phyloP scores from a whole-genome alignment of 2,113 vertebrate species.

The Ammodramus savannarum region DNA sequence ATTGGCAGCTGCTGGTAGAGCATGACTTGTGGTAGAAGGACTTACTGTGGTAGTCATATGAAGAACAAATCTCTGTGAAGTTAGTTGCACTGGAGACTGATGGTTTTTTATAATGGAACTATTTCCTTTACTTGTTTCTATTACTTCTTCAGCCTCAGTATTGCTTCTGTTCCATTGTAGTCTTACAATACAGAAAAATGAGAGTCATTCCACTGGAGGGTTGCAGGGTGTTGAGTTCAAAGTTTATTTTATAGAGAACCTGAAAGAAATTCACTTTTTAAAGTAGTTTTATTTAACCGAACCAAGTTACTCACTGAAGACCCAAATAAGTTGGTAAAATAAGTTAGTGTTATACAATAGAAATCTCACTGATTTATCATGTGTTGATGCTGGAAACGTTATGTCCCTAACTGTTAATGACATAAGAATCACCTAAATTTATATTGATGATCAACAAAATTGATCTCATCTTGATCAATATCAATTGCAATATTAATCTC shows the following conservation, averaged over 20 bases:
- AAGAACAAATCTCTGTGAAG: background rate
- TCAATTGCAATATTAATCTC: background rate
- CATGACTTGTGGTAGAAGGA: background rate
- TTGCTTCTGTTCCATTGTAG: background rate
- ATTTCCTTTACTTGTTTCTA: background rate
- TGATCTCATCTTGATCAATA: background rate
- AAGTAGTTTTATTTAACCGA: background rate
- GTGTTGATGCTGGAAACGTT: background rate
- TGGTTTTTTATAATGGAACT: background rate
- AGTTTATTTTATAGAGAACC: background rate
- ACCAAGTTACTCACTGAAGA: background rate
- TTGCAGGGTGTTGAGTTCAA: slow-evolving; percentile 21
- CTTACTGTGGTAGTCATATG: background rate
- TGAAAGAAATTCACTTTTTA: slow-evolving; percentile 27
- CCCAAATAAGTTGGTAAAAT: background rate
- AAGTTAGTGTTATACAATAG: background rate
- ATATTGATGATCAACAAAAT: background rate
- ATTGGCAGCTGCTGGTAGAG: background rate
- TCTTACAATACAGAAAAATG: slow-evolving; percentile 15
- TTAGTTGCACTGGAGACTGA: background rate
- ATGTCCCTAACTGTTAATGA: background rate
- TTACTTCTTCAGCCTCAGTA: background rate
- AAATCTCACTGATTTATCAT: background rate
- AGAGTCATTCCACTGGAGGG: background rate
- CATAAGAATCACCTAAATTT: background rate